Evolutionary conservation across 2,888 invertebrate species (phyloP), one percentile per base, ranked within the genome.

Genomic region (Zygogramma bicolorata): DNA sequence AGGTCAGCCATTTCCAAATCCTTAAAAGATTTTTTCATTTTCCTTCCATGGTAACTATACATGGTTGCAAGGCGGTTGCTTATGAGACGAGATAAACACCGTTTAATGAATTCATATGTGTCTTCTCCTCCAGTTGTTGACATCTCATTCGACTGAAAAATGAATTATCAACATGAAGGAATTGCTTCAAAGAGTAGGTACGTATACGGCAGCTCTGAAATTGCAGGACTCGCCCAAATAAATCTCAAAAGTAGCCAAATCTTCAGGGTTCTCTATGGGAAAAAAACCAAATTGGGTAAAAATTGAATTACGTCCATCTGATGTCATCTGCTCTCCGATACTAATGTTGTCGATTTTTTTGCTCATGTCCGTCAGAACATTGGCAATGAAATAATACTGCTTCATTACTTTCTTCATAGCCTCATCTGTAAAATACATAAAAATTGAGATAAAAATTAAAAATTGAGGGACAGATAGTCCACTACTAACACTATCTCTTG

Each of bases 371-470:
- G 63, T 63, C 27, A 63, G 15, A 63, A 63, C 18, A 27, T 27
- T 65, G 6, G 31, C 20, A 10, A 65, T 65, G 15, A 31, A 31
- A 15, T 49, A 65, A 31, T 65, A 49, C 27, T 63, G 63, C 27
- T 63, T 65, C 27, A 22, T 65, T 20, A 65, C 53, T 49, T 65
- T 65, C 20, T 49, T 49, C 65, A 65, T 65, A 13, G 40, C 25
- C 31, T 65, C 46, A 65, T 65, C 65, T 65, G 53, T 0, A 65
- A 65, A 63, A 31, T 63, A 27, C 49, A 63, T 27, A 63, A 29
- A 65, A 49, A 22, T 18, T 34, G 10, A 34, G 31, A 57, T 22
- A 1, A 10, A 57, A 29, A 3, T 20, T 8, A 46, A 53, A 27
- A 29, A 46, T 3, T 7, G n/a, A n/a, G n/a, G n/a, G n/a, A n/a